Evolutionary conservation across 2,113 vertebrate genomes (phyloP).

Genomic region (Calidris pygmaea): DNA sequence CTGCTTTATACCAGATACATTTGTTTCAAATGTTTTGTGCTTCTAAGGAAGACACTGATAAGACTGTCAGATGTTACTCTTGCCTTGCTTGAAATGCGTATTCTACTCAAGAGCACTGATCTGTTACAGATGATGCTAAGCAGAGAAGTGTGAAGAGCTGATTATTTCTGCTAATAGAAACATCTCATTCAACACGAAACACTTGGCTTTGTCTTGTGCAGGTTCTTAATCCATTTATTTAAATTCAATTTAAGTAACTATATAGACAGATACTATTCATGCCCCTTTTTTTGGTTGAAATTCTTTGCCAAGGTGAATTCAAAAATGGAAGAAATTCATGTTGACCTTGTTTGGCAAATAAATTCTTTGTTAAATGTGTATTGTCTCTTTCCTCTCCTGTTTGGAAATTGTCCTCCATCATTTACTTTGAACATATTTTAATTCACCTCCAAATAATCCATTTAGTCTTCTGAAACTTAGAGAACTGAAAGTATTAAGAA

Average conservation of each 20-base stretch:
- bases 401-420: background rate
- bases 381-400: background rate
- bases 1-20: background rate
- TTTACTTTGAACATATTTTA: background rate
- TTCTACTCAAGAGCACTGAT: background rate
- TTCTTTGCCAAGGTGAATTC: background rate
- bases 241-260: background rate
- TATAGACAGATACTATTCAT: background rate
- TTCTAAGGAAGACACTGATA: background rate
- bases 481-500: background rate
- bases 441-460: background rate
- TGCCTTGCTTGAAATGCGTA: background rate
- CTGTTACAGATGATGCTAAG: background rate
- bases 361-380: background rate
- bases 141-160: background rate
- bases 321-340: background rate
- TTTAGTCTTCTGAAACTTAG: background rate
- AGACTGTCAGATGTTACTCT: background rate
- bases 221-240: background rate
- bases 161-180: background rate
- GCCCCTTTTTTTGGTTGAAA: background rate
- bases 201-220: background rate
- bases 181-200: background rate
- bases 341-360: background rate
- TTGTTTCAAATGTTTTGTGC: background rate